phyloP scores from a whole-genome alignment of 2,888 invertebrate genomes.

The Microctonus brassicae region DNA sequence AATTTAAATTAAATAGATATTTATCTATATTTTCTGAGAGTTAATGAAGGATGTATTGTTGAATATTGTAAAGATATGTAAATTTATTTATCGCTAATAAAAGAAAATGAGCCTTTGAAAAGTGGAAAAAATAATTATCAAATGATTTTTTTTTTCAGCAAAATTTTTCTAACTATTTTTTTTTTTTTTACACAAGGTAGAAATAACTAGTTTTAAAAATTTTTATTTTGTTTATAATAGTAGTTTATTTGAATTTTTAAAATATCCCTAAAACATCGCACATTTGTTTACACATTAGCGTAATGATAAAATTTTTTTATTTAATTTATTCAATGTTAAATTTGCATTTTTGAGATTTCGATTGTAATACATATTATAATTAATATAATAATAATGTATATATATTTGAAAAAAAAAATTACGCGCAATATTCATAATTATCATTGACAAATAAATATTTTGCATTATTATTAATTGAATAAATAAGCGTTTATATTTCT shows the following conservation, averaged over 20 bases:
- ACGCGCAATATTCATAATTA: conserved; percentile 17
- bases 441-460: conserved; percentile 8
- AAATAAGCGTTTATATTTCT: conserved; percentile 6
- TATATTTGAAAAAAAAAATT: conserved; percentile 26
- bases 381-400: conserved; percentile 35
- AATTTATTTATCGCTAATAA: conserved; percentile 70
- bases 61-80: conserved; percentile 68
- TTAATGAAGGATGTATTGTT: conserved; percentile 66
- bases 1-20: conserved; percentile 55
- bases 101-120: conserved; percentile 52
- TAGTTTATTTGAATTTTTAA: too few relatives aligned
- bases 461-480: neutral
- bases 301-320: conserved; percentile 17
- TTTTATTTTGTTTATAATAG: neutral
- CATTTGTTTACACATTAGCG: too few relatives aligned
- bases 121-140: neutral
- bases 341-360: conserved; percentile 42
- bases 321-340: conserved; percentile 58
- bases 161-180: neutral
- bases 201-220: too few relatives aligned
- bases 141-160: neutral
- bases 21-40: conserved; percentile 67
- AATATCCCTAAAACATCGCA: too few relatives aligned
- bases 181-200: neutral
- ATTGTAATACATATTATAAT: conserved; percentile 35